Evolutionary conservation across 2,113 vertebrate genomes (phyloP).

Genomic region (Channa maculata): DNA sequence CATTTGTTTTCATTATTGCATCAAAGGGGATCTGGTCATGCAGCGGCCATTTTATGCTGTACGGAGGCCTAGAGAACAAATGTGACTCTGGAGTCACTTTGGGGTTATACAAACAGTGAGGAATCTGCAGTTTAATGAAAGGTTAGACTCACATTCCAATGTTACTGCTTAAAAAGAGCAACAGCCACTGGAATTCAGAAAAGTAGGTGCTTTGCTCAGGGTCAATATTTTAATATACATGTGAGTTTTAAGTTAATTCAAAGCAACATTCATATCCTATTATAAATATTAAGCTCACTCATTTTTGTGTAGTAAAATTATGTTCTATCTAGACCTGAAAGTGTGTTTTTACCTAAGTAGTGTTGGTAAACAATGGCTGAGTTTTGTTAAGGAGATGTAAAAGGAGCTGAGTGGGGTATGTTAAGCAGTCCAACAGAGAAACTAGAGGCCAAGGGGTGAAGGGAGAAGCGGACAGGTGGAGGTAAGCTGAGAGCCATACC

Average conservation of each 20-base stretch:
- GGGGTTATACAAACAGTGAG: constrained; percentile 79
- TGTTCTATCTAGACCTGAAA: constrained; percentile 1
- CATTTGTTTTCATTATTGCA: constrained; percentile 84
- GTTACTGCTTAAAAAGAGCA: constrained; percentile 77
- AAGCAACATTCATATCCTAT: neutral
- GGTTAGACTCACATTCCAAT: constrained; percentile 81
- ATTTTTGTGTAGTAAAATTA: neutral
- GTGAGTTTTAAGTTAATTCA: constrained; percentile 7
- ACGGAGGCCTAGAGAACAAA: constrained; percentile 77
- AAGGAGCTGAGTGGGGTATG: constrained; percentile 72
- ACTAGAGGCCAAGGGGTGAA: constrained; percentile 75
- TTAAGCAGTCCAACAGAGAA: constrained; percentile 73
- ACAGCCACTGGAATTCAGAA: constrained; percentile 60
- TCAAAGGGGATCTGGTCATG: constrained; percentile 81
- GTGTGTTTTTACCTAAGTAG: neutral
- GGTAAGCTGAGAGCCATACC: constrained; percentile 83
- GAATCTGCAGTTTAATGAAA: constrained; percentile 81
- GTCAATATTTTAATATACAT: constrained; percentile 32
- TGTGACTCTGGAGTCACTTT: constrained; percentile 78
- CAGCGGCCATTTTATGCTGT: constrained; percentile 79
- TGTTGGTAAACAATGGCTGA: constrained; percentile 66
- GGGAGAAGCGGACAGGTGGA: constrained; percentile 82
- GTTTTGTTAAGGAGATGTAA: constrained; percentile 76
- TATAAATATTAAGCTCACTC: neutral
- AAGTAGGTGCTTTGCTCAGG: constrained; percentile 27